phyloP scores from a whole-genome alignment of 2,113 vertebrate species.

The Gobius niger region DNA sequence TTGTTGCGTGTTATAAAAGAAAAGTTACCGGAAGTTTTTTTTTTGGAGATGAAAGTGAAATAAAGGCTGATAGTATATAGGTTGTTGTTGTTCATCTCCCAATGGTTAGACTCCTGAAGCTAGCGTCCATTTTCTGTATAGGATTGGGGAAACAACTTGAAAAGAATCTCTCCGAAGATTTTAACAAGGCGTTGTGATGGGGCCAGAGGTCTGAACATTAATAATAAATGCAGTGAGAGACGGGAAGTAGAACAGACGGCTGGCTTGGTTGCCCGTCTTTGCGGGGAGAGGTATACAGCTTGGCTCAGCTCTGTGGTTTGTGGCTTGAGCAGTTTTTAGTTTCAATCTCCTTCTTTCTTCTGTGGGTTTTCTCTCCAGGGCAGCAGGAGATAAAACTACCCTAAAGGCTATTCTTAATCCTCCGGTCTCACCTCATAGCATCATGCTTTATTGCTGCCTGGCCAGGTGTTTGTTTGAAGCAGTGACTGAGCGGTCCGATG shows the following conservation, averaged over 20 bases:
- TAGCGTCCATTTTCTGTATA: conserved; percentile 59
- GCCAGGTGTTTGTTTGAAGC: conserved; percentile 37
- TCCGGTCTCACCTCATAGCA: conserved; percentile 34
- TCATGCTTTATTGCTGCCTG: conserved; percentile 37
- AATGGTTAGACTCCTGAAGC: conserved; percentile 63
- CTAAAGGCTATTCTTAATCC: conserved; percentile 27
- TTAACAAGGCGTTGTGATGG: conserved; percentile 70
- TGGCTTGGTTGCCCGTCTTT: conserved; percentile 35
- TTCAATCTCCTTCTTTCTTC: conserved; percentile 16
- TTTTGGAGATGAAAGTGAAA: conserved; percentile 6
- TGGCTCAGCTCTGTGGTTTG: conserved; percentile 32
- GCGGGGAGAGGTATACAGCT: conserved; percentile 8
- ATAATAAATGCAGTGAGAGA: conserved; percentile 65
- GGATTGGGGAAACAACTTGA: conserved; percentile 58
- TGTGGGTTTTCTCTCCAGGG: conserved; percentile 9
- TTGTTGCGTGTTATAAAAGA: conserved; percentile 1
- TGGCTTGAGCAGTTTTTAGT: conserved; percentile 12
- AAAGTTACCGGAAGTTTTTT: conserved; percentile 15
- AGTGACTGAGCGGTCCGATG: conserved; percentile 32
- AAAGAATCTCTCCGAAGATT: conserved; percentile 66
- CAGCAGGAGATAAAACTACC: conserved; percentile 31
- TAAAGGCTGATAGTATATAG: conserved; percentile 1
- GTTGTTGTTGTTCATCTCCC: conserved; percentile 42
- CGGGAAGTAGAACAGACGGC: conserved; percentile 59
- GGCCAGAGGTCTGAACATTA: conserved; percentile 71